phyloP scores from a whole-genome alignment of 2,113 vertebrate species.

The Forbesichthys papilliferus region DNA sequence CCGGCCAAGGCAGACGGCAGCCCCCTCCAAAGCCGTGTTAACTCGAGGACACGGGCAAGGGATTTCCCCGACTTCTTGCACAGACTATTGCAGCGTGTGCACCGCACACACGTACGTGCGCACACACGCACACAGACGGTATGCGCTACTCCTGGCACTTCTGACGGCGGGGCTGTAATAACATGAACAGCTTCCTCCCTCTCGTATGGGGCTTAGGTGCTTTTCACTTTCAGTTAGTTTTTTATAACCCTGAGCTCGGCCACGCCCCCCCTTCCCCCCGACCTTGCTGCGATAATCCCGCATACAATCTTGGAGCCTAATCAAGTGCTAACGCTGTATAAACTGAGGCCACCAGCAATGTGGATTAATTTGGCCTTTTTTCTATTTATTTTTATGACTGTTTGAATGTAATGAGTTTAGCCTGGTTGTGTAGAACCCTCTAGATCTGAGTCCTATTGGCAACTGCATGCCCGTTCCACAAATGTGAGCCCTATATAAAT shows the following conservation, averaged over 20 bases:
- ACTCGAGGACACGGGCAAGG: slow-evolving; percentile 13
- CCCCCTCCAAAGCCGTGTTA: slow-evolving; percentile 27
- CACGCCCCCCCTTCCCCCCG: not conserved
- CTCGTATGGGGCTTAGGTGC: not conserved
- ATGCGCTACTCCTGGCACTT: slow-evolving; percentile 19
- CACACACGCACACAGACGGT: not conserved
- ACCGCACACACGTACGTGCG: not conserved
- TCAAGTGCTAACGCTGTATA: not conserved
- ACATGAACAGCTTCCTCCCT: slow-evolving; percentile 51
- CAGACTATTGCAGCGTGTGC: not conserved
- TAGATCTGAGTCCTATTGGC: not conserved
- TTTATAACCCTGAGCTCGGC: not conserved
- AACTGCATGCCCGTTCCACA: too few relatives aligned
- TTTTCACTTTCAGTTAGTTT: not conserved
- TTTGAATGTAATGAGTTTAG: slow-evolving; percentile 46
- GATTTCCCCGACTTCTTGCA: slow-evolving; percentile 21
- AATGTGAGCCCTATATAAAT: too few relatives aligned
- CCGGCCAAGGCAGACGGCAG: not conserved
- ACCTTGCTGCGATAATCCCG: not conserved
- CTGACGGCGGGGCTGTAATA: slow-evolving; percentile 9
- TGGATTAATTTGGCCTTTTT: slow-evolving; percentile 4
- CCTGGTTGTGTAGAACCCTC: not conserved
- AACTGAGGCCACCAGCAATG: not conserved
- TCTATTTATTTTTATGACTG: not conserved
- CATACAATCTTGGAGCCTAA: not conserved